These are phyloP conservation scores for Hirundo rustica DNA, from an alignment of 2,797 vertebrate species.

Conservation along the genomic window DNA sequence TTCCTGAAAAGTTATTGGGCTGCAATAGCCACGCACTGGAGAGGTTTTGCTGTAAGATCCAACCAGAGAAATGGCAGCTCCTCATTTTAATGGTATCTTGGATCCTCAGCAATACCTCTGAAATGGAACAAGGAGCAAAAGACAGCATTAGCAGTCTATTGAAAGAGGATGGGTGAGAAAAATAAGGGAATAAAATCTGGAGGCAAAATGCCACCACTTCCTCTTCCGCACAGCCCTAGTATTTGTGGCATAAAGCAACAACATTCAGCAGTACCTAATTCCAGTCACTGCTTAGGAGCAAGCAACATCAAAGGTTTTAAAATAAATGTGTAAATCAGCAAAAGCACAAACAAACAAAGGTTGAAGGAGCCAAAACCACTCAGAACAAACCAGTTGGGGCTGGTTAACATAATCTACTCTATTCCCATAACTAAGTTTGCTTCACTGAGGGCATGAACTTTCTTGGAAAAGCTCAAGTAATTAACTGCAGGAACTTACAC, in stretches of 20 bases:
- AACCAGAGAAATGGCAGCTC: not conserved
- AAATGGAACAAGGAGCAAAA: not conserved
- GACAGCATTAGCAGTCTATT: not conserved
- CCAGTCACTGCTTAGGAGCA: not conserved
- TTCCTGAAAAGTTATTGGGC: constrained; percentile 12
- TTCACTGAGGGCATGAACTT: constrained; percentile 52
- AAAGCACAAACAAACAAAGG: constrained; percentile 27
- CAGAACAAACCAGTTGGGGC: constrained; percentile 17
- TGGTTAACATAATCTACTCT: constrained; percentile 50
- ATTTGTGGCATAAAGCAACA: not conserved
- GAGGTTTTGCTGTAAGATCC: not conserved
- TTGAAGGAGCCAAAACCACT: not conserved
- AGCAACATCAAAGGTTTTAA: not conserved
- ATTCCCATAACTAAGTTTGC: constrained; percentile 35
- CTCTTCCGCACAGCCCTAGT: not conserved
- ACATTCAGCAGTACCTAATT: not conserved
- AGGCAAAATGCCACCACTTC: not conserved
- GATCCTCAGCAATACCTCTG: not conserved
- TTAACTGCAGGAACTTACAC: constrained; percentile 31
- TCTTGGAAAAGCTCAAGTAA: constrained; percentile 34
- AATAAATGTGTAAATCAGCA: constrained; percentile 2
- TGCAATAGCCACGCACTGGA: not conserved
- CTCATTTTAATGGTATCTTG: not conserved
- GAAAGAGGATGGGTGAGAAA: not conserved
- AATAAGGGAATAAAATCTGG: not conserved